These are phyloP conservation scores for Sorex fumeus DNA, from an alignment of 2,113 vertebrate species.

Conservation along the genomic window DNA sequence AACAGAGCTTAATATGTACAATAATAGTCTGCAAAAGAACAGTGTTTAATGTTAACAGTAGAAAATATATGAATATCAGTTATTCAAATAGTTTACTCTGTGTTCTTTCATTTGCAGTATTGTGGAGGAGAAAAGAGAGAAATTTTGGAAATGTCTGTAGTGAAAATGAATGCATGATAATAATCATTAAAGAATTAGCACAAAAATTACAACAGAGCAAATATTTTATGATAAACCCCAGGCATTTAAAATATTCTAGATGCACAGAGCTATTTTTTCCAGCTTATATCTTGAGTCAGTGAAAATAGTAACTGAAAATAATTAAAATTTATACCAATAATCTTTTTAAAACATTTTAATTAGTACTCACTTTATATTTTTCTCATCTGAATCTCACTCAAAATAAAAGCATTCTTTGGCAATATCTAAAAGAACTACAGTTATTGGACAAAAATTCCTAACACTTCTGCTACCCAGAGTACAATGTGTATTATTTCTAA, in stretches of 20 bases:
- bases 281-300: background rate
- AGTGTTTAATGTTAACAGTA: background rate
- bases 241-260: background rate
- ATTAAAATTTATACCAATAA: background rate
- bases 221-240: background rate
- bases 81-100: background rate
- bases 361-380: background rate
- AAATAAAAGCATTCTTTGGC: background rate
- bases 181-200: background rate
- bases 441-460: background rate
- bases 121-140: background rate
- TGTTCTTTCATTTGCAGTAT: background rate
- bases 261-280: constrained; percentile 1
- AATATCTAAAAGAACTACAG: background rate
- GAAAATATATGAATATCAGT: background rate
- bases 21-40: background rate
- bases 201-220: background rate
- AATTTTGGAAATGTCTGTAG: too few relatives aligned
- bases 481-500: background rate
- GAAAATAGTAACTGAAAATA: background rate
- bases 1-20: background rate
- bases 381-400: background rate
- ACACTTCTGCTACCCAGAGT: background rate
- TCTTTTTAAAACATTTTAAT: constrained; percentile 6
- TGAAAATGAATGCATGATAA: background rate